Percentiles rank a stretch among this genome's conserved stretches.
Conservation (phyloP, 2,888 invertebrate species). For the Caenorhabditis angaria region DNA sequence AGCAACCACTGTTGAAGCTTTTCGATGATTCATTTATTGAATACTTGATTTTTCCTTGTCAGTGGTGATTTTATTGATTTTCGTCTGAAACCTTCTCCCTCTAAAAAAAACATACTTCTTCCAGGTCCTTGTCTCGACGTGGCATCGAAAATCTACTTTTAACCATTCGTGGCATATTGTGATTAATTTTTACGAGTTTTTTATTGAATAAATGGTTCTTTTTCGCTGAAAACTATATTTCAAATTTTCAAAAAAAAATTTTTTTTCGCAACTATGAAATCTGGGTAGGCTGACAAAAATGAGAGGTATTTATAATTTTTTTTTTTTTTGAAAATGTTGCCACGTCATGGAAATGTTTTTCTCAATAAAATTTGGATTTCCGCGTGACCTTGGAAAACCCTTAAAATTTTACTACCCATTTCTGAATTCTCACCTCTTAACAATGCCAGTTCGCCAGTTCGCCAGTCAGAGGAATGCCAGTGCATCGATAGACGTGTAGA, state of each 20-base stretch:
- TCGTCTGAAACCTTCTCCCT: not conserved
- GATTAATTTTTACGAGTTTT: not conserved
- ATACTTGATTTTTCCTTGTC: not conserved
- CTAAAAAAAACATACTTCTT: not conserved
- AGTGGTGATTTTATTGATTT: not conserved
- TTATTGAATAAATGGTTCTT: no score
- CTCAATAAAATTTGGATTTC: no score
- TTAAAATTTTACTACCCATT: no score
- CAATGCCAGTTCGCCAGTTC: no score
- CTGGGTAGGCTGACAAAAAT: no score
- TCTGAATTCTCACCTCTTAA: no score
- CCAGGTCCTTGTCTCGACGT: not conserved
- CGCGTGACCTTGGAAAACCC: no score
- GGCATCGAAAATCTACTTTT: not conserved
- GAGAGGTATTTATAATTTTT: not conserved
- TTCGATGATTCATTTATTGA: not conserved
- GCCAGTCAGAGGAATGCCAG: no score
- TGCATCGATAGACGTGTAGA: no score
- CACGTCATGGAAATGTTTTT: no score
- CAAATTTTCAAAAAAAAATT: no score
- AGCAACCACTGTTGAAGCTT: constrained; percentile 26
- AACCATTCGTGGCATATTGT: not conserved
- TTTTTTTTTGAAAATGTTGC: not conserved
- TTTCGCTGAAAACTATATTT: no score
- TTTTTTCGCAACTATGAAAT: constrained; percentile 1